A percentile compares a stretch with the other conserved stretches of the same genome.
These are phyloP conservation scores for Toxotes jaculatrix DNA, from an alignment of 2,113 vertebrate genomes.

Conservation along the genomic window DNA sequence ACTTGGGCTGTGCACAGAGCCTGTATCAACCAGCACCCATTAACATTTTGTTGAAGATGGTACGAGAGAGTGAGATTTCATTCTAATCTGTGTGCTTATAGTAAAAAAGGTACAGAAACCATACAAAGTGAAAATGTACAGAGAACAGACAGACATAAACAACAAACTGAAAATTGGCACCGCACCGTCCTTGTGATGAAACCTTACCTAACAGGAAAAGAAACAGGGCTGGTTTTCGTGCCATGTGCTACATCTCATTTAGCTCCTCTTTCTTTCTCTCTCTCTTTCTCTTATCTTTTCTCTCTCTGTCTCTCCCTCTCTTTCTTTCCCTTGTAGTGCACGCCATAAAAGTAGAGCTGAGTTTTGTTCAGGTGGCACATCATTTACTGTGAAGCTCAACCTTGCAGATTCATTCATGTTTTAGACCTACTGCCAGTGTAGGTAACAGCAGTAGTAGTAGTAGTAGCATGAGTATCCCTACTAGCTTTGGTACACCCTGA, in stretches of 20 bases:
- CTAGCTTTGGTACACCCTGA: neutral
- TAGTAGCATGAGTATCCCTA: neutral
- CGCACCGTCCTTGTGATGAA: neutral
- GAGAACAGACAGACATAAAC: neutral
- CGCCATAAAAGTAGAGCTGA: neutral
- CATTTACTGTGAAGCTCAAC: neutral
- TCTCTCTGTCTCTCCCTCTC: neutral
- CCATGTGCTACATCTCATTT: neutral
- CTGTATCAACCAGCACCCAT: neutral
- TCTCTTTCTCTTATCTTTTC: neutral
- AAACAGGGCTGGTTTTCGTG: neutral
- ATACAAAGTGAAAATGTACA: neutral
- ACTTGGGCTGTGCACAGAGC: slow-evolving; percentile 1
- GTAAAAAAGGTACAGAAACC: neutral
- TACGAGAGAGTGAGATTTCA: neutral
- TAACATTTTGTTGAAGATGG: neutral
- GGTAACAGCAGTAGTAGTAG: neutral
- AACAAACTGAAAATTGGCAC: neutral
- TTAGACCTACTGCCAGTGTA: neutral
- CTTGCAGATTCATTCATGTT: neutral
- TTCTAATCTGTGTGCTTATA: neutral
- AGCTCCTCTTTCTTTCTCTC: neutral
- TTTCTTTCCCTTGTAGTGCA: neutral
- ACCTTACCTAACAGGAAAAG: neutral
- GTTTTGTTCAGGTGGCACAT: neutral